A percentile compares a stretch with the other conserved stretches of the same genome.
Evolutionary conservation across 2,888 invertebrate species (phyloP).

Genomic region (Leptinotarsa juncta): DNA sequence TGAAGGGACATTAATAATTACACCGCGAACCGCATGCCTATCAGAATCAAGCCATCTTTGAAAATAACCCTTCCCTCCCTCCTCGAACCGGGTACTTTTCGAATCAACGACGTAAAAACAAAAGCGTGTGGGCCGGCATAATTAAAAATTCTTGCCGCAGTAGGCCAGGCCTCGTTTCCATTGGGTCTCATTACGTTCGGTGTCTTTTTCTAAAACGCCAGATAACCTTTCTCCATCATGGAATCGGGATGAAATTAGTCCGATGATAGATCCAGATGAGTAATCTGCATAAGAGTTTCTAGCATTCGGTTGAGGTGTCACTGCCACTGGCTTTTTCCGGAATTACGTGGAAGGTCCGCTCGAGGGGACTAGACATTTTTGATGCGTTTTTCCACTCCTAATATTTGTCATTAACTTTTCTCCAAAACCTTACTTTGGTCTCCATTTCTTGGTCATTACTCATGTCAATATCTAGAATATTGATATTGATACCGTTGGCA

Average conservation of each 20-base stretch:
- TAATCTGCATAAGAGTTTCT: constrained; percentile 19
- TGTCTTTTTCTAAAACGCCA: constrained; percentile 44
- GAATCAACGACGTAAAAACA: constrained; percentile 63
- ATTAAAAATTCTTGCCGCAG: constrained; percentile 64
- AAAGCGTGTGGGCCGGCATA: constrained; percentile 65
- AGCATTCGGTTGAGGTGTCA: constrained; percentile 1
- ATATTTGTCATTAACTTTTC: no score
- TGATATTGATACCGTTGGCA: no score
- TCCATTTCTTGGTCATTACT: no score
- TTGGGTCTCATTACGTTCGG: constrained; percentile 54
- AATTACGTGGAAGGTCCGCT: not conserved
- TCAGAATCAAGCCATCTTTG: constrained; percentile 56
- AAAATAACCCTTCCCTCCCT: constrained; percentile 49
- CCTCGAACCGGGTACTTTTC: constrained; percentile 56
- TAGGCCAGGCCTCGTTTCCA: constrained; percentile 53
- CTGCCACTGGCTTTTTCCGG: not conserved
- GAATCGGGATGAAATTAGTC: constrained; percentile 26
- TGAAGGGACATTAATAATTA: constrained; percentile 8
- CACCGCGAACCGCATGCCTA: constrained; percentile 25
- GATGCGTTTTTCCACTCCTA: no score
- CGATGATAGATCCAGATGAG: constrained; percentile 6
- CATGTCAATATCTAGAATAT: no score
- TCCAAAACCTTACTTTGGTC: no score
- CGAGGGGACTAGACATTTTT: no score
- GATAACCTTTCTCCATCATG: constrained; percentile 36